phyloP scores from a whole-genome alignment of 2,888 invertebrate genomes.

The Poecilobothrus nobilitatus region DNA sequence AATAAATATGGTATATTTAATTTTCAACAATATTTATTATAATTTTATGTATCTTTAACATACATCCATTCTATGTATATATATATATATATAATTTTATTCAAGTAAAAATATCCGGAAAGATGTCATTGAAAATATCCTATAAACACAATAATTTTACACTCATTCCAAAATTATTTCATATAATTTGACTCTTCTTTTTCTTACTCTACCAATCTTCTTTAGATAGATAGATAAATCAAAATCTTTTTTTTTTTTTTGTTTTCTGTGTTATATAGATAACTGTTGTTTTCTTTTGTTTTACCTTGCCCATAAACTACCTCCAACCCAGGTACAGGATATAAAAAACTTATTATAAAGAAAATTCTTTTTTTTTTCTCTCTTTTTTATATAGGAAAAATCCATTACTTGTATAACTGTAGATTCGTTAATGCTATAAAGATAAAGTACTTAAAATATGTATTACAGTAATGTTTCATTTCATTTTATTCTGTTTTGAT shows the following conservation, averaged over 20 bases:
- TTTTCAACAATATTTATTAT: background rate
- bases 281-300: background rate
- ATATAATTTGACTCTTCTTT: too few relatives aligned
- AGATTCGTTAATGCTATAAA: background rate
- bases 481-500: background rate
- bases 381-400: background rate
- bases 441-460: background rate
- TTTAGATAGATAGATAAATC: background rate
- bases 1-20: background rate
- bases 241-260: background rate
- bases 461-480: conserved; percentile 2
- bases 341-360: too few relatives aligned
- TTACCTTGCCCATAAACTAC: background rate
- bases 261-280: background rate
- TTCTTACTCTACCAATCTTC: background rate
- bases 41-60: background rate
- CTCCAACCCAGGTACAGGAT: background rate
- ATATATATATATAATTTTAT: background rate
- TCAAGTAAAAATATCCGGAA: too few relatives aligned
- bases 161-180: too few relatives aligned
- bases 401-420: background rate
- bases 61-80: too few relatives aligned
- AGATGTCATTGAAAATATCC: too few relatives aligned
- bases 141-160: too few relatives aligned
- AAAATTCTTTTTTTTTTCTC: background rate